phyloP scores from a whole-genome alignment of 2,113 vertebrate species.

The Heterochromis multidens region DNA sequence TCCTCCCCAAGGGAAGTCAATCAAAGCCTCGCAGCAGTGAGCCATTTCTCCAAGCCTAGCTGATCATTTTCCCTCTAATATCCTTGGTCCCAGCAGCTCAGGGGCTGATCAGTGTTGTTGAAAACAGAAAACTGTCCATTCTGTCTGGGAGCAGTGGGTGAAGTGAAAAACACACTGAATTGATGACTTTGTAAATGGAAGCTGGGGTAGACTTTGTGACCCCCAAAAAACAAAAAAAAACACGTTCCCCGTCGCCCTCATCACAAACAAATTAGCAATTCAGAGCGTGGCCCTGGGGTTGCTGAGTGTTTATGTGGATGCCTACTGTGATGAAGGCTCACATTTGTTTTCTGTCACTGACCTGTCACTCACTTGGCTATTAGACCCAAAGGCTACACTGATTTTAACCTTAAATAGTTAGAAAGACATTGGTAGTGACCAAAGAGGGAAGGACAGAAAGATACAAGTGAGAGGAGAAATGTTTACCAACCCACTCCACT shows the following conservation, averaged over 20 bases:
- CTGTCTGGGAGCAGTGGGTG: conserved; percentile 19
- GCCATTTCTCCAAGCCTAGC: conserved; percentile 51
- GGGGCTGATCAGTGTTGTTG: conserved; percentile 71
- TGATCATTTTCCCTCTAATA: conserved; percentile 71
- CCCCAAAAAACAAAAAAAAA: no score
- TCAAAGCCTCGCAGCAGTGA: conserved; percentile 61
- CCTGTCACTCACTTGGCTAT: conserved; percentile 66
- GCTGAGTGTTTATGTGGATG: conserved; percentile 67
- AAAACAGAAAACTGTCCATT: conserved; percentile 64
- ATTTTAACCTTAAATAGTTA: conserved; percentile 48
- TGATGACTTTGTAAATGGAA: conserved; percentile 63
- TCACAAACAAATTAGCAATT: conserved; percentile 73
- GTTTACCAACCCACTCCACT: conserved; percentile 2
- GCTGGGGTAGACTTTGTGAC: conserved; percentile 33
- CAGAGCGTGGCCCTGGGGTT: conserved; percentile 59
- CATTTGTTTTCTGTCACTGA: conserved; percentile 76
- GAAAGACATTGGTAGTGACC: conserved; percentile 29
- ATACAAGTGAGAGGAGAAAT: conserved; percentile 2
- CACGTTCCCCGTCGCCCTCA: conserved; percentile 16
- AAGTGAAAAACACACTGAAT: conserved; percentile 58
- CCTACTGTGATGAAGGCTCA: conserved; percentile 70
- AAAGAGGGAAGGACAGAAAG: neutral
- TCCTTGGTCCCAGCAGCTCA: conserved; percentile 43
- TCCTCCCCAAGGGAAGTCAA: conserved; percentile 56
- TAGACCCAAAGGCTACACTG: conserved; percentile 35